Evolutionary conservation across 2,113 vertebrate species (phyloP), one percentile per base, ranked within the genome.

Genomic region (Chloroceryle aenea): DNA sequence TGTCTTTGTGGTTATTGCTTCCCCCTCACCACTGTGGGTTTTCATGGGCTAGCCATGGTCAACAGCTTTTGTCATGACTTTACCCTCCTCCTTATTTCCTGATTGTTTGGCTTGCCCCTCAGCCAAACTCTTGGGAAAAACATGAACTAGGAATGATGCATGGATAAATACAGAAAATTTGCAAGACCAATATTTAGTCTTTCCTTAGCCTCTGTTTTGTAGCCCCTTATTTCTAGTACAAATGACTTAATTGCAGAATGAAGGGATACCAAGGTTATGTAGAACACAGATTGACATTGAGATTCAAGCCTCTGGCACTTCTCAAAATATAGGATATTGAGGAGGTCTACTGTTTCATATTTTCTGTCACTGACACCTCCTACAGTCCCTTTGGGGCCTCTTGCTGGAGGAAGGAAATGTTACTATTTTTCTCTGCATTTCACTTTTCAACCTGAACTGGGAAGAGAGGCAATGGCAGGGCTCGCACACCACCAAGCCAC

Each of bases 91-190:
- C 27, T 53, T 47, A 42, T 75, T 75, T 20, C n/a, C 34, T 27
- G 34, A 9, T 8, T 42, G 17, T 16, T 85, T 66, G 34, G 15
- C 53, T 75, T 0, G 0, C 5, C 2, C 30, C 23, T 83, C 50
- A 55, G 25, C 17, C 38, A 71, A 85, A 56, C 34, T 10, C 14
- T 0, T 18, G 36, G 26, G 23, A 74, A 64, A 87, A 91, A 61
- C 38, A 68, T 2, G 8, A 68, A 45, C 17, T 15, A 59, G 50
- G 59, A 85, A n/a, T 4, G 9, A 56, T 4, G 17, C 21, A 59
- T 22, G 52, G 55, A 38, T 9, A 69, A 85, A 85, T 27, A 68
- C 2, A 69, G 9, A 63, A 85, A 90, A 71, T 6, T 67, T 59
- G 6, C 7, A 74, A 47, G 40, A 50, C 9, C 26, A 13, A 13